Conservation (phyloP, 1,140 invertebrate species). For the Wiebesia pumilae region DNA sequence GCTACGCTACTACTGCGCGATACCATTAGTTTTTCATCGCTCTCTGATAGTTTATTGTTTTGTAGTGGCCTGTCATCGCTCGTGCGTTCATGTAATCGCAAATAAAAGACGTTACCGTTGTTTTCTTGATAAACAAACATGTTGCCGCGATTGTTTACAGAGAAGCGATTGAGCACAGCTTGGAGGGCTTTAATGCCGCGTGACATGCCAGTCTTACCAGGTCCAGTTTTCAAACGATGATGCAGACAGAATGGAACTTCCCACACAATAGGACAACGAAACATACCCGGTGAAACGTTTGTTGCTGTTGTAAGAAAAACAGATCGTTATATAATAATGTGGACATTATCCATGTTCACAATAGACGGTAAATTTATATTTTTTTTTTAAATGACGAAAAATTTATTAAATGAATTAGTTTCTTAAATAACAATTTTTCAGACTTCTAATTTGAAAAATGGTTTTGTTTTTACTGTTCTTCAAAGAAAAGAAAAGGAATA, state of each 20-base stretch:
- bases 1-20: slow-evolving; percentile 72
- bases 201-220: slow-evolving; percentile 78
- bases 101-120: slow-evolving; percentile 83
- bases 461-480: no score
- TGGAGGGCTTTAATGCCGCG: slow-evolving; percentile 80
- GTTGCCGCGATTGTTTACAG: slow-evolving; percentile 84
- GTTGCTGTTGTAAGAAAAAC: slow-evolving; percentile 4
- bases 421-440: no score
- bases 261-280: slow-evolving; percentile 85
- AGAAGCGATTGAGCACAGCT: slow-evolving; percentile 82
- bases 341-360: background rate
- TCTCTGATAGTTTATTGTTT: slow-evolving; percentile 71
- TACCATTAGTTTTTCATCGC: slow-evolving; percentile 71
- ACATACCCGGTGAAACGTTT: slow-evolving; percentile 78
- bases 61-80: slow-evolving; percentile 69
- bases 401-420: background rate
- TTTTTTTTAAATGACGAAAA: background rate
- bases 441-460: no score
- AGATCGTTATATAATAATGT: background rate
- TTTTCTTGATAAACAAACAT: slow-evolving; percentile 88
- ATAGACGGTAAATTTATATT: background rate
- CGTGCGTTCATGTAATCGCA: slow-evolving; percentile 74
- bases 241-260: slow-evolving; percentile 83
- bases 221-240: slow-evolving; percentile 82
- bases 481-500: no score